Evolutionary conservation across 2,888 invertebrate species (phyloP), one percentile per base, ranked within the genome.

Genomic region (Tinea pellionella): DNA sequence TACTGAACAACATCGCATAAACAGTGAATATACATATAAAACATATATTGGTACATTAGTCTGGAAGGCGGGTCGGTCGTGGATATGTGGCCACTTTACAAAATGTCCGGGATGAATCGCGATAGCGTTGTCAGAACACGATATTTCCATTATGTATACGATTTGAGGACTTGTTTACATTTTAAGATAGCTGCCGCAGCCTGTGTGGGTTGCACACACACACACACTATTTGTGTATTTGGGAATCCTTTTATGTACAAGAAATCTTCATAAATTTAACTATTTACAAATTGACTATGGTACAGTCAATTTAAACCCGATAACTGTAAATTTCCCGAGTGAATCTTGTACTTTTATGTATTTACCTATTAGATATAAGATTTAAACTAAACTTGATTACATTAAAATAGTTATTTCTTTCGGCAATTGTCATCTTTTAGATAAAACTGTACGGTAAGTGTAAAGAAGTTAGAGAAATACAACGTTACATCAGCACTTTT

Each of bases 71-170:
- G 68, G 72, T 72, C 73, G 68, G 73, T 72, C 73, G 68, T 71
- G 78, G 76, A 77, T 78, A 74, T 78, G 78, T 75, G 79, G 77
- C 79, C 85, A 84, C 85, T 86, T 83, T 83, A 85, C 83, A 83
- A 84, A 86, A 79, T 81, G 86, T 82, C 82, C 83, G 78, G 83
- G 83, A 84, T 80, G 87, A 83, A 82, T 75, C 79, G 83, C 80
- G 85, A 86, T 86, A 85, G 78, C 83, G 82, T 81, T 83, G 83
- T 84, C 83, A 80, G 83, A 85, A 87, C 86, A 87, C 83, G 86
- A 85, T 86, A 86, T 86, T 86, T 83, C 86, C 87, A 87, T 87
- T 86, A 87, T 82, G 86, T 86, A 86, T 87, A 87, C 86, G 85
- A 87, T 86, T 85, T 83, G 83, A 87, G 80, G 78, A 78, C 80